These are phyloP conservation scores for Drosophila neutralis DNA, from an alignment of 2,888 invertebrate genomes.

Conservation along the genomic window DNA sequence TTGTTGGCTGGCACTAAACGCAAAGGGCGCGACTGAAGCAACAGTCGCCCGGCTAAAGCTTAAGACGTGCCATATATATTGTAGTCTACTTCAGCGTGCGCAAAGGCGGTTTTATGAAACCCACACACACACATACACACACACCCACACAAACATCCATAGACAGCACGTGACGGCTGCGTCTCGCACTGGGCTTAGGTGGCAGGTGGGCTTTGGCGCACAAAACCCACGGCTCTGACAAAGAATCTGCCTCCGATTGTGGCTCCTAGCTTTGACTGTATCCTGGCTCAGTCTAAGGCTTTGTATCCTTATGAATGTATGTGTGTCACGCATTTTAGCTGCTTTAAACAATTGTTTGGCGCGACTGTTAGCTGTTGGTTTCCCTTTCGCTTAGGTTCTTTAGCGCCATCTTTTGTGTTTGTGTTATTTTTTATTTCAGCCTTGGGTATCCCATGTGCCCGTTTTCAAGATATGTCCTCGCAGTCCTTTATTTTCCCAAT, in stretches of 20 bases:
- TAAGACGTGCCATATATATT: conserved; percentile 69
- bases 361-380: conserved; percentile 9
- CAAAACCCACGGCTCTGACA: conserved; percentile 33
- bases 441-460: conserved; percentile 34
- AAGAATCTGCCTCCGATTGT: conserved; percentile 22
- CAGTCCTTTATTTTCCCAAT: conserved; percentile 5
- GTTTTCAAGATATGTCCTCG: conserved; percentile 11
- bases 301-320: conserved; percentile 23
- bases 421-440: neutral
- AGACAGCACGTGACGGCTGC: conserved; percentile 59
- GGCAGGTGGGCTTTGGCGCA: conserved; percentile 54
- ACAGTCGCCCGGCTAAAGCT: conserved; percentile 63
- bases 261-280: conserved; percentile 31
- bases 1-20: conserved; percentile 69
- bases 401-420: conserved; percentile 34
- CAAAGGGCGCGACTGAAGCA: conserved; percentile 75
- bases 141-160: conserved; percentile 3
- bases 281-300: conserved; percentile 37
- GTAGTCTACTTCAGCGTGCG: conserved; percentile 55
- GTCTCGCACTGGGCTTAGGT: conserved; percentile 37
- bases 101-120: conserved; percentile 49
- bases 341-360: conserved; percentile 72
- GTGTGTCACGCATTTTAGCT: conserved; percentile 61
- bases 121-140: conserved; percentile 10
- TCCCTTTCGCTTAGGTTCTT: conserved; percentile 36